Conservation (phyloP, 2,888 invertebrate genomes). For the Trachelus stipa region DNA sequence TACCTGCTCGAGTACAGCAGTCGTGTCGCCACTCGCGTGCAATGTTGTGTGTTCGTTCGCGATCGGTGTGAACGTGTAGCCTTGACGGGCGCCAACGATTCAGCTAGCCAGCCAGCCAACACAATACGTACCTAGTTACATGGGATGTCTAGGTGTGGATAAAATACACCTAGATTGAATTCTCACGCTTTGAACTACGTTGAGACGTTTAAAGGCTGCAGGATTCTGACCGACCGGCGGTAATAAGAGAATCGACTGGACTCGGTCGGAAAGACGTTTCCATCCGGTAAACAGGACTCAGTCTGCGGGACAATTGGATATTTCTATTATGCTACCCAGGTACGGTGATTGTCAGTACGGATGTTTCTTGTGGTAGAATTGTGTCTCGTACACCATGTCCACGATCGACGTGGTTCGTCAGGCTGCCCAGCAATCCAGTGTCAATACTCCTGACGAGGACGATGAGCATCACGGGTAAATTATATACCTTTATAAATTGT, state of each 20-base stretch:
- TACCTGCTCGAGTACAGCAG: not conserved
- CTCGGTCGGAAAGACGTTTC: not conserved
- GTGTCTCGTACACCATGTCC: conserved; percentile 45
- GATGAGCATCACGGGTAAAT: conserved; percentile 55
- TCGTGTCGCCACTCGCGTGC: not conserved
- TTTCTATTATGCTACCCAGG: not conserved
- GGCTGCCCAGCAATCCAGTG: conserved; percentile 38
- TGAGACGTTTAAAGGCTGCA: not conserved
- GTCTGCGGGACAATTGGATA: not conserved
- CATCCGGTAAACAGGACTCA: not conserved
- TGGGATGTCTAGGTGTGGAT: not conserved
- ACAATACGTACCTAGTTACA: conserved; percentile 7
- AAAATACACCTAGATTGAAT: not conserved
- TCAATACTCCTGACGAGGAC: conserved; percentile 6
- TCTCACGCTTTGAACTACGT: not conserved
- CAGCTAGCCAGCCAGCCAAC: conserved; percentile 29
- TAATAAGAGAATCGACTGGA: conserved; percentile 1
- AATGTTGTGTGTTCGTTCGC: not conserved
- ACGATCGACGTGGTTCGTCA: conserved; percentile 52
- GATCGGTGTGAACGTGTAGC: conserved; percentile 35
- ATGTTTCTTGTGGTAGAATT: not conserved
- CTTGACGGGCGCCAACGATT: conserved; percentile 51
- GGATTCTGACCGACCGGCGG: conserved; percentile 5
- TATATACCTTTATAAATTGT: conserved; percentile 3
- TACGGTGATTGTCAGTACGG: not conserved